Conservation (phyloP, 1,140 invertebrate species). For the Belonocnema kinseyi region DNA sequence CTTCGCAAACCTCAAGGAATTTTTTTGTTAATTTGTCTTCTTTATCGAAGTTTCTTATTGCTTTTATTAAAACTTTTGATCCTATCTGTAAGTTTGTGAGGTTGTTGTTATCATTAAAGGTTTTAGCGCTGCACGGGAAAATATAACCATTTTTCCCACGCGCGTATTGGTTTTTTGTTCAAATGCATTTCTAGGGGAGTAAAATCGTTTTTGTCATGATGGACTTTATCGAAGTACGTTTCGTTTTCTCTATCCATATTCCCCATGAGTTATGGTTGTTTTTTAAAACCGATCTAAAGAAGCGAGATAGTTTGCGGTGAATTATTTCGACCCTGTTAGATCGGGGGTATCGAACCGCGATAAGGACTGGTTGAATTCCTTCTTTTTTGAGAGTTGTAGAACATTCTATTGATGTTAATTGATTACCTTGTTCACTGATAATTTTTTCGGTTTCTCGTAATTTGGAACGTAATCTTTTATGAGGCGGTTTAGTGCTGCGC, state of each 20-base stretch:
- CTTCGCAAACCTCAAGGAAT: no score
- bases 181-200: conserved; percentile 36
- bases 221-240: conserved; percentile 33
- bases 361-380: no score
- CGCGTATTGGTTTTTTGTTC: background rate
- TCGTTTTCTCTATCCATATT: background rate
- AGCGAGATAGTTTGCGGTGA: no score
- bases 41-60: no score
- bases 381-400: background rate
- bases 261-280: conserved; percentile 33
- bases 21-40: no score
- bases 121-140: background rate
- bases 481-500: background rate
- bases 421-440: no score
- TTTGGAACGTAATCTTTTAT: conserved; percentile 13
- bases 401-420: conserved; percentile 33
- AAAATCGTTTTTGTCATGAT: conserved; percentile 39
- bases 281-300: background rate
- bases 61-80: background rate
- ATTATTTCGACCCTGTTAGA: no score
- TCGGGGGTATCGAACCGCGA: no score
- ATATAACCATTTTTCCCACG: background rate
- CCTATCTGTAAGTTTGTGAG: background rate
- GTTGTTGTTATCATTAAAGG: background rate
- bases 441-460: conserved; percentile 25